Evolutionary conservation across 1,140 invertebrate genomes (phyloP).

Genomic region (Macrobrachium rosenbergii): DNA sequence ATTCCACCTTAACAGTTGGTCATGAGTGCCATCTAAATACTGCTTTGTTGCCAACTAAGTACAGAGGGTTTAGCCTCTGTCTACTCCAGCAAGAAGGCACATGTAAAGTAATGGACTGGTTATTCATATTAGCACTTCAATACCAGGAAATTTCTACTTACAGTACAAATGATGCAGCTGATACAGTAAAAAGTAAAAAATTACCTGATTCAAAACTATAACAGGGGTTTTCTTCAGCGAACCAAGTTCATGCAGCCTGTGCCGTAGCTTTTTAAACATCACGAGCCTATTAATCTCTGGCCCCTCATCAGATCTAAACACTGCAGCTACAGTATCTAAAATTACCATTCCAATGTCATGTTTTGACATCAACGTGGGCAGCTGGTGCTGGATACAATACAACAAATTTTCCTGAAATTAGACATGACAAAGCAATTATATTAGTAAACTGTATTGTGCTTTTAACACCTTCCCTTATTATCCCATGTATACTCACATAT

Average conservation of each 20-base stretch:
- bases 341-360: slow-evolving; percentile 78
- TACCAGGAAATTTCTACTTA: too few species aligned
- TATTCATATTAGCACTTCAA: too few species aligned
- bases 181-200: background rate
- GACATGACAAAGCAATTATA: slow-evolving; percentile 36
- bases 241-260: slow-evolving; percentile 75
- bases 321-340: slow-evolving; percentile 82
- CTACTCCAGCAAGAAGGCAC: too few species aligned
- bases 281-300: slow-evolving; percentile 72
- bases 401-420: slow-evolving; percentile 74
- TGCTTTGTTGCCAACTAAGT: too few species aligned
- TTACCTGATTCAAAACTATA: slow-evolving; percentile 82
- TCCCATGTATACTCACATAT: too few species aligned
- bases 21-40: too few species aligned
- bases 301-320: slow-evolving; percentile 78
- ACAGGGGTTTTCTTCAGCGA: slow-evolving; percentile 75
- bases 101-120: too few species aligned
- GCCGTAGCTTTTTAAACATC: slow-evolving; percentile 75
- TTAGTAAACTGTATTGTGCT: background rate
- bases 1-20: too few species aligned
- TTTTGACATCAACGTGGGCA: slow-evolving; percentile 72
- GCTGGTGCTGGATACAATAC: slow-evolving; percentile 73
- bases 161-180: too few species aligned
- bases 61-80: too few species aligned
- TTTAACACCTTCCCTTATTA: too few species aligned